These are phyloP conservation scores for Apis florea DNA, from an alignment of 1,140 invertebrate species.

Conservation along the genomic window DNA sequence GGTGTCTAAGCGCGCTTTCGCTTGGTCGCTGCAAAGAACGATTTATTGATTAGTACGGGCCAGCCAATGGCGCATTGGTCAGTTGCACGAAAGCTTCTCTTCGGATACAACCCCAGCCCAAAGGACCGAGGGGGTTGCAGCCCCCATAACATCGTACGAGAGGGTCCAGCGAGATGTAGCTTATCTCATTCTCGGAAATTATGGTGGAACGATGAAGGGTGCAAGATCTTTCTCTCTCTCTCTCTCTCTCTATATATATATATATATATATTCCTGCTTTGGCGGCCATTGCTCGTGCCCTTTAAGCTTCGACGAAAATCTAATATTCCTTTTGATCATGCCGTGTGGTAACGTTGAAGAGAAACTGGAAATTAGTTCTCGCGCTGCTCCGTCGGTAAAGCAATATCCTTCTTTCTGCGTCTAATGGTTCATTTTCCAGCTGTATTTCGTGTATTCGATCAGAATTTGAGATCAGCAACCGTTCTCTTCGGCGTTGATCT, in stretches of 20 bases:
- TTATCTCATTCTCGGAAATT: conserved; percentile 79
- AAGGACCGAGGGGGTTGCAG: conserved; percentile 66
- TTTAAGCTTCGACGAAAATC: conserved; percentile 57
- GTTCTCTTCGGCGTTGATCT: no score
- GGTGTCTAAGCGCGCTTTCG: conserved; percentile 57
- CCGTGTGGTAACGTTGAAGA: conserved; percentile 16
- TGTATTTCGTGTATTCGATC: background rate
- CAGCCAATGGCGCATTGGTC: conserved; percentile 76
- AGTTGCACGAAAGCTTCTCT: conserved; percentile 72
- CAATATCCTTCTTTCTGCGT: background rate
- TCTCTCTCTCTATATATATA: no score
- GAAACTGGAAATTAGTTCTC: conserved; percentile 51
- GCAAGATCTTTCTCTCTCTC: background rate
- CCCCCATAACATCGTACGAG: conserved; percentile 61
- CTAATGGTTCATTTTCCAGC: background rate
- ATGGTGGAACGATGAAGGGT: conserved; percentile 76
- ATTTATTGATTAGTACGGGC: conserved; percentile 77
- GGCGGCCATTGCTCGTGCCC: conserved; percentile 59
- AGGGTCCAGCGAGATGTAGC: conserved; percentile 69
- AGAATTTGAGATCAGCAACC: background rate
- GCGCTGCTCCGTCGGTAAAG: background rate
- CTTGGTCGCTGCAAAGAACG: conserved; percentile 68
- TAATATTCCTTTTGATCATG: conserved; percentile 68
- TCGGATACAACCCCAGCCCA: conserved; percentile 64
- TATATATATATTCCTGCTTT: background rate